These are phyloP conservation scores for Bucorvus abyssinicus DNA, from an alignment of 2,797 vertebrate genomes.

Conservation along the genomic window DNA sequence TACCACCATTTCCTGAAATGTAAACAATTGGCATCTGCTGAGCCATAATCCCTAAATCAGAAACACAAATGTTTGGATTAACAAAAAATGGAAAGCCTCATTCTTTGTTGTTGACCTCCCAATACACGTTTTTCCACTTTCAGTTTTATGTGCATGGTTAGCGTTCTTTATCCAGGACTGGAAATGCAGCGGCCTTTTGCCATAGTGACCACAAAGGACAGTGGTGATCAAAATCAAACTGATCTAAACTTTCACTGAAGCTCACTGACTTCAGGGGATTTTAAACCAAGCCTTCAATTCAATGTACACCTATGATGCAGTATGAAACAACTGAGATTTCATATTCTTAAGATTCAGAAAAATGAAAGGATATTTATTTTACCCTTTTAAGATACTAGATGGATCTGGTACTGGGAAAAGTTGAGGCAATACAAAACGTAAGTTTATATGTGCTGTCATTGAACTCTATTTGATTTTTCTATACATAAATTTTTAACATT, in stretches of 20 bases:
- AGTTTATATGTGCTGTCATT: neutral
- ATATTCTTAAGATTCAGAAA: neutral
- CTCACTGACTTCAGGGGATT: neutral
- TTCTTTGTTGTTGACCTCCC: neutral
- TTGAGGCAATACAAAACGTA: neutral
- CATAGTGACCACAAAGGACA: neutral
- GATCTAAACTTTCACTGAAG: neutral
- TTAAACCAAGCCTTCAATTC: neutral
- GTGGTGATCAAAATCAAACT: neutral
- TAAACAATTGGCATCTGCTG: conserved; percentile 45
- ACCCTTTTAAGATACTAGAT: neutral
- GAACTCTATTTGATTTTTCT: neutral
- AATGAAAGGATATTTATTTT: neutral
- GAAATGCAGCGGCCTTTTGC: neutral
- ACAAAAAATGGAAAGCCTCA: neutral
- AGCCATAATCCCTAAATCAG: conserved; percentile 41
- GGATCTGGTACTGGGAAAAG: neutral
- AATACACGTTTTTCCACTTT: neutral
- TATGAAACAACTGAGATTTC: neutral
- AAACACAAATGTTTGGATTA: conserved; percentile 60
- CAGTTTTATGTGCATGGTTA: neutral
- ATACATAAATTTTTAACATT: neutral
- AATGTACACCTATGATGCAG: neutral
- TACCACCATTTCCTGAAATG: conserved; percentile 32
- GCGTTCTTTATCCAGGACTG: neutral